Evolutionary conservation across 2,797 vertebrate genomes (phyloP).

Genomic region (Hoplostethus mediterraneus): DNA sequence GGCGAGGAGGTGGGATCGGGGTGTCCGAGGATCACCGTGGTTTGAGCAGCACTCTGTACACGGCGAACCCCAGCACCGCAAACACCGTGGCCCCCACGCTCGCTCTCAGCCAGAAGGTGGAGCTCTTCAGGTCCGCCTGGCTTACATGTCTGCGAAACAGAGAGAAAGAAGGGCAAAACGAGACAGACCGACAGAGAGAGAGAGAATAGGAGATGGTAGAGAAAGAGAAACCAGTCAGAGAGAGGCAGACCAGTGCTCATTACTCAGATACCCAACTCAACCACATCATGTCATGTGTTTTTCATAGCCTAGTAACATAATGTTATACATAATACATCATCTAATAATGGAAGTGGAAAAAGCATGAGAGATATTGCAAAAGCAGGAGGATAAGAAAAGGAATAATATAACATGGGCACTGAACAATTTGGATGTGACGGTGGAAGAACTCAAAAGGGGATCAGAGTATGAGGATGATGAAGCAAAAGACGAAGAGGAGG

Average conservation of each 20-base stretch:
- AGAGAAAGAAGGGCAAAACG: neutral
- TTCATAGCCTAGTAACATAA: neutral
- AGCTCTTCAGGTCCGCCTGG: slow-evolving; percentile 93
- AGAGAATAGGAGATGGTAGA: too few species aligned
- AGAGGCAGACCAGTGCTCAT: too few species aligned
- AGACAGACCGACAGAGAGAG: neutral
- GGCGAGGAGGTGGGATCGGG: neutral
- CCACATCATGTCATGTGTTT: neutral
- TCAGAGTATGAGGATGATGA: slow-evolving; percentile 11
- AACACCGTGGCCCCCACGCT: slow-evolving; percentile 95
- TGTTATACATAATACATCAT: too few species aligned
- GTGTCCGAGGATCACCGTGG: slow-evolving; percentile 86
- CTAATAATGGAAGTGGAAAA: too few species aligned
- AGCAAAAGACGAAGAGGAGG: slow-evolving; percentile 10
- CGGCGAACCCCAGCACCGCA: slow-evolving; percentile 93
- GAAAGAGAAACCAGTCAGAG: too few species aligned
- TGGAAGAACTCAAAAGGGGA: neutral
- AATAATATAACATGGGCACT: neutral
- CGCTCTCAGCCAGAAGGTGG: slow-evolving; percentile 93
- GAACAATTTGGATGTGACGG: neutral
- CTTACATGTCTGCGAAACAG: slow-evolving; percentile 87
- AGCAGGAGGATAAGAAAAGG: slow-evolving; percentile 9
- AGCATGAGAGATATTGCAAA: neutral
- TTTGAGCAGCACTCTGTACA: slow-evolving; percentile 94
- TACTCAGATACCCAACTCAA: neutral